Evolutionary conservation across 2,888 invertebrate genomes (phyloP).

Genomic region (Eumacrocentrus americanus): DNA sequence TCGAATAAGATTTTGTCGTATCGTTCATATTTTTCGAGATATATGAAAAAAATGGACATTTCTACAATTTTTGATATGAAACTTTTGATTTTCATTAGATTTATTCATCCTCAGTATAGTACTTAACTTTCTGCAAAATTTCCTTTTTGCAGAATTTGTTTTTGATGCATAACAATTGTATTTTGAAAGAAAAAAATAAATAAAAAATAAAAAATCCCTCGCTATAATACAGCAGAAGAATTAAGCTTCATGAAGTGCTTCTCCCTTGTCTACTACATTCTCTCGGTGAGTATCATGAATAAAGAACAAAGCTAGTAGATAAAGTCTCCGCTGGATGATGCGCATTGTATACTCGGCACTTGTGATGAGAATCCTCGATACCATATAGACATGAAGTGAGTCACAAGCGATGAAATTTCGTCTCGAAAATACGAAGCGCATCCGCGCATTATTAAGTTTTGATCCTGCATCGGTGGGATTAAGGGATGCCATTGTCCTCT

Average conservation of each 20-base stretch:
- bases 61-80: too few species aligned
- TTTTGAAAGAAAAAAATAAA: neutral
- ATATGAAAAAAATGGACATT: neutral
- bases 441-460: conserved; percentile 52
- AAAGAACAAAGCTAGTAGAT: conserved; percentile 25
- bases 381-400: too few species aligned
- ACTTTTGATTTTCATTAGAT: too few species aligned
- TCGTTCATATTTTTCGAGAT: neutral
- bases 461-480: conserved; percentile 45
- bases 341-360: conserved; percentile 14
- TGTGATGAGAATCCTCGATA: conserved; percentile 17
- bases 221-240: neutral
- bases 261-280: neutral
- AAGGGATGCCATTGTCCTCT: conserved; percentile 47
- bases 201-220: neutral
- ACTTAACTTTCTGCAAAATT: too few species aligned
- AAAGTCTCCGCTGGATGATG: conserved; percentile 23
- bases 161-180: too few species aligned
- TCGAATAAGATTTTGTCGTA: neutral
- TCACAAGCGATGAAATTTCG: conserved; percentile 1
- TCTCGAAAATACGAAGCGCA: conserved; percentile 19
- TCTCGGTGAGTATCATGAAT: too few species aligned
- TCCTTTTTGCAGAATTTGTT: too few species aligned
- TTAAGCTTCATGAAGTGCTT: neutral
- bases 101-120: too few species aligned